Conservation (phyloP, 2,797 vertebrate genomes). For the Pelodytes ibericus region DNA sequence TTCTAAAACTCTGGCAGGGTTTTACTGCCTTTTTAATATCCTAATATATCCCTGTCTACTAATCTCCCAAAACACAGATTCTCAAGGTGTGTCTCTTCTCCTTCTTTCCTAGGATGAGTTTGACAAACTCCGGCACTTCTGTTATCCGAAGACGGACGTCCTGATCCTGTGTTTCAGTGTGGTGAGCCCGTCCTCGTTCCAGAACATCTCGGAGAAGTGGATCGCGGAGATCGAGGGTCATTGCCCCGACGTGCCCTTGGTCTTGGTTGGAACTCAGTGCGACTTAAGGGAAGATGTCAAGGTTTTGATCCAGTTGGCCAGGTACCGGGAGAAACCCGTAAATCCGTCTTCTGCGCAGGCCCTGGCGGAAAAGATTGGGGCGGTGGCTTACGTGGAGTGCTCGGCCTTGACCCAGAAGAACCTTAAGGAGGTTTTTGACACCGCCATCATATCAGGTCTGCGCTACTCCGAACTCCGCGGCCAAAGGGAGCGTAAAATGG, state of each 20-base stretch:
- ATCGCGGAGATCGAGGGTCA: slow-evolving; percentile 80
- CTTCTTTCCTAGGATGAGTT: slow-evolving; percentile 77
- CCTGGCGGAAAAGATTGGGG: slow-evolving; percentile 77
- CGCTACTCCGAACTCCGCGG: slow-evolving; percentile 72
- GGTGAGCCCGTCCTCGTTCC: slow-evolving; percentile 84
- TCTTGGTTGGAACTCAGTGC: slow-evolving; percentile 86
- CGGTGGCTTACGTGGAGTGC: slow-evolving; percentile 81
- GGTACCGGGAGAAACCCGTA: slow-evolving; percentile 77
- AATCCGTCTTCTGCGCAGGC: slow-evolving; percentile 74
- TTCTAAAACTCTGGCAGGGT: too few species aligned
- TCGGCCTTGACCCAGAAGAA: slow-evolving; percentile 87
- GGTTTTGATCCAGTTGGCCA: slow-evolving; percentile 81
- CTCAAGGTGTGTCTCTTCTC: background rate
- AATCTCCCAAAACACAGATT: too few species aligned
- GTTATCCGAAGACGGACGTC: slow-evolving; percentile 81
- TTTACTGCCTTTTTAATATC: too few species aligned
- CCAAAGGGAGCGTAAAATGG: slow-evolving; percentile 73
- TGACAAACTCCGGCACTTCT: slow-evolving; percentile 84
- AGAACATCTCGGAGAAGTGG: slow-evolving; percentile 86
- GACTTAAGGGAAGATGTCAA: slow-evolving; percentile 86
- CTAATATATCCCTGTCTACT: too few species aligned
- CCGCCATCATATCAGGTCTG: slow-evolving; percentile 78
- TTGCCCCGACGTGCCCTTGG: slow-evolving; percentile 78
- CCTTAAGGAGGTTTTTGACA: slow-evolving; percentile 86
- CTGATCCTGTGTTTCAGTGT: slow-evolving; percentile 87